A percentile compares a stretch with the other conserved stretches of the same genome.
Conservation (phyloP, 2,888 invertebrate genomes). For the Idaea straminata region DNA sequence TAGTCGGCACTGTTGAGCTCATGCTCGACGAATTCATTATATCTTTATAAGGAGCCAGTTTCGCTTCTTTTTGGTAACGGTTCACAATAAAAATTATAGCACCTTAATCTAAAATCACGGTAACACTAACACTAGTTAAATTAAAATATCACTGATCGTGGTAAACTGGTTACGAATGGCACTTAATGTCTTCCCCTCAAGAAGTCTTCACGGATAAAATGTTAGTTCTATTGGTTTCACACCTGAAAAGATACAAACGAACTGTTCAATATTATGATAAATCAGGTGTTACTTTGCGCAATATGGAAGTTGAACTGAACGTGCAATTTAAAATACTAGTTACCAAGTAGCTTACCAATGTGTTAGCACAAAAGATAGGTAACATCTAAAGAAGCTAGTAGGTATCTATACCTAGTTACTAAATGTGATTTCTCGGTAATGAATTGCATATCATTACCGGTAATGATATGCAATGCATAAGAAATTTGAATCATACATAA, state of each 20-base stretch:
- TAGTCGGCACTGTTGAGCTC: constrained; percentile 74
- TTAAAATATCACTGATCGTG: constrained; percentile 76
- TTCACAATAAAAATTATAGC: constrained; percentile 65
- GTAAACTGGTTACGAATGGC: constrained; percentile 78
- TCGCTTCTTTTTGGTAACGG: constrained; percentile 74
- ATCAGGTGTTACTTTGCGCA: constrained; percentile 10
- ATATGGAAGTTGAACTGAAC: background rate
- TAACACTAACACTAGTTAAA: constrained; percentile 67
- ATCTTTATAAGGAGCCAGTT: constrained; percentile 79
- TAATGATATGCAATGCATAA: background rate
- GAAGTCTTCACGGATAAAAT: constrained; percentile 70
- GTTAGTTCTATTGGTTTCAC: constrained; percentile 40
- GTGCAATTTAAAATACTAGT: background rate
- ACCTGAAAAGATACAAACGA: constrained; percentile 54
- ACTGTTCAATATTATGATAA: background rate
- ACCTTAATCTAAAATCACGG: constrained; percentile 68
- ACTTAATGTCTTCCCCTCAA: constrained; percentile 64
- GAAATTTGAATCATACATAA: background rate
- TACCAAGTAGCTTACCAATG: background rate
- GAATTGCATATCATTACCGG: background rate
- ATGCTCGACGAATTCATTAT: constrained; percentile 77
- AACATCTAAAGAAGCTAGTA: background rate
- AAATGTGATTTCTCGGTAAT: background rate
- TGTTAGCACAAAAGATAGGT: background rate
- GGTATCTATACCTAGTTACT: background rate